Evolutionary conservation across 2,797 vertebrate genomes (phyloP).

Genomic region (Pangasius larnaudii): DNA sequence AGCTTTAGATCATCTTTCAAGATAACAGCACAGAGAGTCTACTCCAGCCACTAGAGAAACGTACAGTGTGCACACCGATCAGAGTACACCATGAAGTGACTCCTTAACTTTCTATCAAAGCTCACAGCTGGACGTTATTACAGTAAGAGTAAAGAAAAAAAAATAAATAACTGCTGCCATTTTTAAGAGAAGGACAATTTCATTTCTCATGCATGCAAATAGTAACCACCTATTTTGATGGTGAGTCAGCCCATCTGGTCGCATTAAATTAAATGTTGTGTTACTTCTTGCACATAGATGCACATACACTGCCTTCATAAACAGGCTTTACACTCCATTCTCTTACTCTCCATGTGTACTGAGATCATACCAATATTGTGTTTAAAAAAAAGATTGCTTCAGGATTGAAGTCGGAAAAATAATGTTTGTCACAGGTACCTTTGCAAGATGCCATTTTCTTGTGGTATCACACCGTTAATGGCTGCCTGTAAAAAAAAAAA

Average conservation of each 20-base stretch:
- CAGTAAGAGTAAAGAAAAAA: slow-evolving; percentile 2
- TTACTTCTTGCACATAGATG: slow-evolving; percentile 31
- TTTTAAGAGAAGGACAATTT: slow-evolving; percentile 47
- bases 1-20: background rate
- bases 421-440: slow-evolving; percentile 78
- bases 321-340: background rate
- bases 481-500: slow-evolving; percentile 86
- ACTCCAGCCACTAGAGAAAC: slow-evolving; percentile 5
- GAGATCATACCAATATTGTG: background rate
- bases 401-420: background rate
- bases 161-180: slow-evolving; percentile 10
- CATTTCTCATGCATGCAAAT: slow-evolving; percentile 49
- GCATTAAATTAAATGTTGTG: background rate
- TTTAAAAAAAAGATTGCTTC: background rate
- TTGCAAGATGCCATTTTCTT: slow-evolving; percentile 98
- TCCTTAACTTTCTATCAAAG: slow-evolving; percentile 35
- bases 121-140: slow-evolving; percentile 39
- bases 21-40: slow-evolving; percentile 18
- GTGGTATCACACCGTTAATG: slow-evolving; percentile 99
- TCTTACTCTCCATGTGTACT: background rate
- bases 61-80: background rate
- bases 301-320: background rate
- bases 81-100: background rate
- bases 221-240: slow-evolving; percentile 39
- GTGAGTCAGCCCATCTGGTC: background rate